Evolutionary conservation across 2,113 vertebrate species (phyloP).

Genomic region (Cricetomys ansorgei): DNA sequence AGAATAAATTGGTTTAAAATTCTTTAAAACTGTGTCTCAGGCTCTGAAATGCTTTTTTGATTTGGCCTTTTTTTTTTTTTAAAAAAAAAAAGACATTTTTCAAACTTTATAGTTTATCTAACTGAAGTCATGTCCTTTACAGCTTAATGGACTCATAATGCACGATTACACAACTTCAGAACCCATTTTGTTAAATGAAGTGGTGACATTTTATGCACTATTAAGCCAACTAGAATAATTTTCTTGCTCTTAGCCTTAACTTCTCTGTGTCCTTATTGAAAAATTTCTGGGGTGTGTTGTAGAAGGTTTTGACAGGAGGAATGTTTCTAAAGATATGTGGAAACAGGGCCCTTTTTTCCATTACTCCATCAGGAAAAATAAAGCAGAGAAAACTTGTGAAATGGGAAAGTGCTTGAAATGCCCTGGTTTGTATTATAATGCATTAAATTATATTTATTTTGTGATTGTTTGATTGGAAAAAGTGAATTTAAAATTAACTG

Average conservation of each 20-base stretch:
- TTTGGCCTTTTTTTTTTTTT: constrained; percentile 44
- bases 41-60: not conserved
- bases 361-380: constrained; percentile 56
- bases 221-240: constrained; percentile 78
- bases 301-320: constrained; percentile 60
- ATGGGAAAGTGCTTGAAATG: constrained; percentile 59
- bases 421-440: constrained; percentile 46
- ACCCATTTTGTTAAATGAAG: constrained; percentile 75
- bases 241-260: constrained; percentile 68
- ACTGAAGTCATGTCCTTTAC: constrained; percentile 52
- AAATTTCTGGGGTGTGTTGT: constrained; percentile 25
- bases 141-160: constrained; percentile 73
- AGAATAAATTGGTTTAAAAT: constrained; percentile 50
- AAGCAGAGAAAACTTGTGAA: constrained; percentile 14
- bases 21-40: constrained; percentile 29
- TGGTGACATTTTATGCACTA: constrained; percentile 74
- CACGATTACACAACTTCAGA: constrained; percentile 57
- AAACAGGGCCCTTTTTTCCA: constrained; percentile 35
- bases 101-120: constrained; percentile 49
- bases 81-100: constrained; percentile 37
- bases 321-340: constrained; percentile 34
- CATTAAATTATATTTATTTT: constrained; percentile 55
- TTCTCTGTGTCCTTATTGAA: constrained; percentile 65
- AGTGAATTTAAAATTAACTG: constrained; percentile 61
- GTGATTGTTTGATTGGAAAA: not conserved